These are phyloP conservation scores for Irena cyanogastra DNA, from an alignment of 2,113 vertebrate species.

Conservation along the genomic window DNA sequence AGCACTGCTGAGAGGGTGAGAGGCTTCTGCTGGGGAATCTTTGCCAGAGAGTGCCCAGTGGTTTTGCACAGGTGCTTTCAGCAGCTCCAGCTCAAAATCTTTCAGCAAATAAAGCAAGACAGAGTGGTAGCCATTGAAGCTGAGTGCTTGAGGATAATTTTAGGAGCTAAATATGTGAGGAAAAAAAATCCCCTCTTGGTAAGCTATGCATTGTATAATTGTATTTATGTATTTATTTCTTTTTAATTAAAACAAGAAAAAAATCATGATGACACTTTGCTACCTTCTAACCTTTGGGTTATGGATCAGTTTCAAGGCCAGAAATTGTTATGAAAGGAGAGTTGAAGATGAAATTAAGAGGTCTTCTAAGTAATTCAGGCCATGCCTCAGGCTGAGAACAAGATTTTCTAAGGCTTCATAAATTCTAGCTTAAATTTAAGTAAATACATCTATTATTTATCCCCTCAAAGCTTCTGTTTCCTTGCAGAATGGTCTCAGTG, in stretches of 20 bases:
- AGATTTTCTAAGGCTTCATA: background rate
- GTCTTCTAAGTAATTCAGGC: background rate
- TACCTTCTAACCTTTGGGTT: background rate
- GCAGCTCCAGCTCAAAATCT: background rate
- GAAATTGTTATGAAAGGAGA: background rate
- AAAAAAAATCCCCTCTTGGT: background rate
- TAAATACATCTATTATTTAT: background rate
- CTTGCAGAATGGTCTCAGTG: background rate
- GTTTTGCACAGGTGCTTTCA: background rate
- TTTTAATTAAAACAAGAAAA: background rate
- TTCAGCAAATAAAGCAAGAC: background rate
- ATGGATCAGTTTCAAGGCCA: background rate
- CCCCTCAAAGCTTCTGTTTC: background rate
- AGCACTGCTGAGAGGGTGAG: fast-evolving
- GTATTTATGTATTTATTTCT: background rate
- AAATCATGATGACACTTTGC: background rate
- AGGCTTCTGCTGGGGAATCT: background rate
- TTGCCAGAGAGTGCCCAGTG: background rate
- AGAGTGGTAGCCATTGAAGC: background rate
- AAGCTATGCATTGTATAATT: background rate
- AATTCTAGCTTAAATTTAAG: background rate
- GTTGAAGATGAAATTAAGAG: background rate
- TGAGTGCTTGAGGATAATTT: background rate
- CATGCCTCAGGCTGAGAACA: background rate
- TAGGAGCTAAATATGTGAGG: background rate